A percentile compares a stretch with the other conserved stretches of the same genome.
phyloP scores from a whole-genome alignment of 2,888 invertebrate species.

The Carabus problematicus region DNA sequence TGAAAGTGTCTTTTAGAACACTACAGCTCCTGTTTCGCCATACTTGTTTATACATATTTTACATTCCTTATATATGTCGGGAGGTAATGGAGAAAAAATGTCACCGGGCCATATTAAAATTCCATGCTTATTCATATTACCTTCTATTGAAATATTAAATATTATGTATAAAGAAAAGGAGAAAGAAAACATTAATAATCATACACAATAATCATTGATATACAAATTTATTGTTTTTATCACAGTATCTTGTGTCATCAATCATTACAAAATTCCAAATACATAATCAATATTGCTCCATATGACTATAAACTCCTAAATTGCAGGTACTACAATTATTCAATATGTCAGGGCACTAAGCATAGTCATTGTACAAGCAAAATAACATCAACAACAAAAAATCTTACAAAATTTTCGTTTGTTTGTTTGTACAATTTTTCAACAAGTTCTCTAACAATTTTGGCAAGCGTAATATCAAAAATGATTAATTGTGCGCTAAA shows the following conservation, averaged over 20 bases:
- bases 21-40: background rate
- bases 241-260: conserved; percentile 34
- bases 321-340: conserved; percentile 30
- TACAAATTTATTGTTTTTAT: conserved; percentile 35
- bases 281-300: conserved; percentile 27
- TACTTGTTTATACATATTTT: background rate
- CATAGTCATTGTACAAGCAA: conserved; percentile 23
- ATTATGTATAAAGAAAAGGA: too few species aligned
- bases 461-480: conserved; percentile 17
- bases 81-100: background rate
- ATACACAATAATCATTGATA: conserved; percentile 2
- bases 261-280: conserved; percentile 28
- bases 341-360: conserved; percentile 30
- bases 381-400: conserved; percentile 15
- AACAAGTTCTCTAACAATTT: background rate
- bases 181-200: too few species aligned
- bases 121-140: too few species aligned
- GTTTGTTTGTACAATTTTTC: too few species aligned
- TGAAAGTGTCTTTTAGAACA: background rate
- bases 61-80: background rate
- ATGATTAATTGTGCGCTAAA: conserved; percentile 18
- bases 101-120: too few species aligned
- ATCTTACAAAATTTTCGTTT: background rate
- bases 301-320: conserved; percentile 22
- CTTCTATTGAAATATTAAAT: too few species aligned